phyloP scores from a whole-genome alignment of 2,113 vertebrate genomes.

The Crotophaga sulcirostris region DNA sequence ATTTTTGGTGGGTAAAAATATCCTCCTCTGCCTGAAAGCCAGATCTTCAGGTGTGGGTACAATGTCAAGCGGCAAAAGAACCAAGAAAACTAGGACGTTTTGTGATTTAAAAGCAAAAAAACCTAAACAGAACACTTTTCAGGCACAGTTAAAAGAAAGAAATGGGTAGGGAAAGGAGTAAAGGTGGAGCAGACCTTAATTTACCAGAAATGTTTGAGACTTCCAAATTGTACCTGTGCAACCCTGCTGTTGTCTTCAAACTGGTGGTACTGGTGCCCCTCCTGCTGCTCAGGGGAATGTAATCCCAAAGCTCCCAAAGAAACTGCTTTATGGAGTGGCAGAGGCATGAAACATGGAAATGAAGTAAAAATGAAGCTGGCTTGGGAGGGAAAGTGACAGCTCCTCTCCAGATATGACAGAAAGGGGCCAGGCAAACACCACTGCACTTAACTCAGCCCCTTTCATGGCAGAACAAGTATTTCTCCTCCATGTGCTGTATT shows the following conservation, averaged over 20 bases:
- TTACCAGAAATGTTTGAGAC: not conserved
- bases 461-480: not conserved
- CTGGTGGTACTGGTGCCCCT: not conserved
- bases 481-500: not conserved
- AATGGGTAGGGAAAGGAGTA: not conserved
- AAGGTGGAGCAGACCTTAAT: not conserved
- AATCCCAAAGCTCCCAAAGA: not conserved
- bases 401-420: not conserved
- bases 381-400: not conserved
- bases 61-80: not conserved
- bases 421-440: not conserved
- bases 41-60: not conserved
- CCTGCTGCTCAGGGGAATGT: not conserved
- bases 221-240: not conserved
- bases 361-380: not conserved
- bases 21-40: not conserved
- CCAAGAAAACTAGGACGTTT: not conserved
- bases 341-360: not conserved
- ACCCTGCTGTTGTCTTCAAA: not conserved
- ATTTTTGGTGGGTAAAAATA: not conserved
- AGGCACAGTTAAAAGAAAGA: not conserved
- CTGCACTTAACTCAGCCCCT: not conserved
- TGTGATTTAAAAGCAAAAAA: not conserved
- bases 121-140: accelerated
- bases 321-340: not conserved